A percentile compares a stretch with the other conserved stretches of the same genome.
phyloP scores from a whole-genome alignment of 2,797 vertebrate genomes.

The Tapera naevia region DNA sequence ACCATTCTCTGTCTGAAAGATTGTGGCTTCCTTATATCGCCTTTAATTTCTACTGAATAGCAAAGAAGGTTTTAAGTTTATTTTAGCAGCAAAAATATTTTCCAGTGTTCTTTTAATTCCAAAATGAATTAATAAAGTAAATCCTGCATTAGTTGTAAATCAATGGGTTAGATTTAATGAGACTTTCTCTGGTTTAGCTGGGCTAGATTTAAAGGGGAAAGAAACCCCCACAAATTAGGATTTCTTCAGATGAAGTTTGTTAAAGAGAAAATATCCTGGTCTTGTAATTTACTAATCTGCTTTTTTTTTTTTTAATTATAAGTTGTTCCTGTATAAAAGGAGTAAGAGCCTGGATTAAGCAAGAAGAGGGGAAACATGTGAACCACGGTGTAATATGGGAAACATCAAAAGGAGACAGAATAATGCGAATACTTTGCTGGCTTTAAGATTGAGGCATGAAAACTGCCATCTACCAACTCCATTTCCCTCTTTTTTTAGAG shows the following conservation, averaged over 20 bases:
- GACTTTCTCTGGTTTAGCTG: neutral
- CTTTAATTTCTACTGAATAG: neutral
- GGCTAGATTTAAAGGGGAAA: neutral
- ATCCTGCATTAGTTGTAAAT: neutral
- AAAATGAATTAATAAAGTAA: neutral
- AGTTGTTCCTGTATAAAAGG: neutral
- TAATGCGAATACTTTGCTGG: slow-evolving; percentile 11
- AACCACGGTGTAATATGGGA: neutral
- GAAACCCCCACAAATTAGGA: neutral
- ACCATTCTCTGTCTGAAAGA: neutral
- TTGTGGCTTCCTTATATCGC: neutral
- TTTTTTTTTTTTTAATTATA: neutral
- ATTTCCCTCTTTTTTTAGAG: neutral
- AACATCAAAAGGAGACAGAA: slow-evolving; percentile 25
- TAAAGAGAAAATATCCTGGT: neutral
- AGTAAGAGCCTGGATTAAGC: neutral
- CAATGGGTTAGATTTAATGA: neutral
- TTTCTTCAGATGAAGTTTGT: neutral
- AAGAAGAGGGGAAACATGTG: neutral
- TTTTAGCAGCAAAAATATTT: neutral
- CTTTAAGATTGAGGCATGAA: slow-evolving; percentile 27
- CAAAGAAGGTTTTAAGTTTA: neutral
- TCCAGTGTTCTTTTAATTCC: neutral
- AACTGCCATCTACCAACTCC: neutral
- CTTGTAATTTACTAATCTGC: neutral